A percentile compares a stretch with the other conserved stretches of the same genome.
Evolutionary conservation across 2,888 invertebrate genomes (phyloP).

Genomic region (Apeira syringaria): DNA sequence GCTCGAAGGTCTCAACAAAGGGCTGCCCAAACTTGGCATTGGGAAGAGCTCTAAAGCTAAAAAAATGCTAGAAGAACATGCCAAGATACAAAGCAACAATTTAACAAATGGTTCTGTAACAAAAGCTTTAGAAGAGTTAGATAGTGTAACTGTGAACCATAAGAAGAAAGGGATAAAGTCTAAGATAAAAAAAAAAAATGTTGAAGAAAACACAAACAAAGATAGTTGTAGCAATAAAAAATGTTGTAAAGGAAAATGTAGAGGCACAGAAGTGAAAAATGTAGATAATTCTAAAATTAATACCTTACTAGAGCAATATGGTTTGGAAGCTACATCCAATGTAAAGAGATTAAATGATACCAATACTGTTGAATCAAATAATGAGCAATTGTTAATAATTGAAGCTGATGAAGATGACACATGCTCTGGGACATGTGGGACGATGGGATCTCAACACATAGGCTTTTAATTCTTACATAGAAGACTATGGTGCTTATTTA

Average conservation of each 20-base stretch:
- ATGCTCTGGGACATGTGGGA: conserved; percentile 63
- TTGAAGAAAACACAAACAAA: conserved; percentile 17
- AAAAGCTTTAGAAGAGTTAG: conserved; percentile 49
- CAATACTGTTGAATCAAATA: conserved; percentile 21
- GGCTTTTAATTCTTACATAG: conserved; percentile 46
- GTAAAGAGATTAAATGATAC: conserved; percentile 5
- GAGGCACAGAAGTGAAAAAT: conserved; percentile 29
- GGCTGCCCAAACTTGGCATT: conserved; percentile 94
- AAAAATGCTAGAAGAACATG: conserved; percentile 83
- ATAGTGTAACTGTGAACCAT: conserved; percentile 37
- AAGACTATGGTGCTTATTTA: conserved; percentile 6
- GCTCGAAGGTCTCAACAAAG: conserved; percentile 97
- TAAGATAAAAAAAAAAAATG: conserved; percentile 33
- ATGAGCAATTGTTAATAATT: conserved; percentile 42
- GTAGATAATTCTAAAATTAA: conserved; percentile 52
- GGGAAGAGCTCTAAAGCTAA: conserved; percentile 94
- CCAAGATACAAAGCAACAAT: conserved; percentile 52
- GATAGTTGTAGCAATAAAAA: conserved; percentile 29
- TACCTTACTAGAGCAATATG: conserved; percentile 53
- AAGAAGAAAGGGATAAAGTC: conserved; percentile 38
- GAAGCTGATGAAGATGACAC: conserved; percentile 45
- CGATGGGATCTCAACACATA: conserved; percentile 55
- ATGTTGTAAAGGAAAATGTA: conserved; percentile 46
- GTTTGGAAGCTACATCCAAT: conserved; percentile 40
- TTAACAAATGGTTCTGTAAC: conserved; percentile 33